Evolutionary conservation across 2,113 vertebrate species (phyloP).

Genomic region (Ornithorhynchus anatinus): DNA sequence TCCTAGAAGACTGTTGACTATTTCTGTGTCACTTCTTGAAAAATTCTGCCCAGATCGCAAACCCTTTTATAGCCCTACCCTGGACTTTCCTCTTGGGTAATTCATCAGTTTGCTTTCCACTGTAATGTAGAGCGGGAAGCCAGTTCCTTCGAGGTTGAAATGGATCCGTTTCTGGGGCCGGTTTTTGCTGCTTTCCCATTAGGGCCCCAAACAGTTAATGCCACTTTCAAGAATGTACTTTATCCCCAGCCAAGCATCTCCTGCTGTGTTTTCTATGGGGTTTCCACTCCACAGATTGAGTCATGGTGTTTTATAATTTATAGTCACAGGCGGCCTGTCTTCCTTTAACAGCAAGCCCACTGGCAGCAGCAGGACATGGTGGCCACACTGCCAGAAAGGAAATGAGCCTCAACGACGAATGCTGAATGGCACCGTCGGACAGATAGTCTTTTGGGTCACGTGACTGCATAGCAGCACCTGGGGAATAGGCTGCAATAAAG

Average conservation of each 20-base stretch:
- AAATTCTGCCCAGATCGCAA: too few species aligned
- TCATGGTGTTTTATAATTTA: constrained; percentile 29
- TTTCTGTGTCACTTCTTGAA: too few species aligned
- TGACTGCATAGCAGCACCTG: neutral
- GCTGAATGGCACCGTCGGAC: neutral
- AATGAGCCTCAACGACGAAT: neutral
- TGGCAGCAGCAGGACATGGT: constrained; percentile 2
- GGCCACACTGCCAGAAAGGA: constrained; percentile 17
- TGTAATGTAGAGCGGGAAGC: neutral
- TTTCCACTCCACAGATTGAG: fast-evolving
- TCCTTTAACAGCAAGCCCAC: constrained; percentile 28
- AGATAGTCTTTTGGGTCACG: neutral
- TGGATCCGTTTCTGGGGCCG: neutral
- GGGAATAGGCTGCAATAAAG: constrained; percentile 7
- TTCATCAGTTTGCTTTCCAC: too few species aligned
- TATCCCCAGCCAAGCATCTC: constrained; percentile 14
- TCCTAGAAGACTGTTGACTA: too few species aligned
- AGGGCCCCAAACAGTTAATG: neutral
- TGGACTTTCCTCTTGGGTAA: too few species aligned
- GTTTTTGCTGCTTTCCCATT: neutral
- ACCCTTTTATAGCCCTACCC: too few species aligned
- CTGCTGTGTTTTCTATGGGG: neutral
- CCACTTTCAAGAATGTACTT: neutral
- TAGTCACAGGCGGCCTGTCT: constrained; percentile 18
- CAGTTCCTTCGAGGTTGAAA: neutral